Conservation (phyloP, 1,140 invertebrate genomes). For the Lanistes nyassanus region DNA sequence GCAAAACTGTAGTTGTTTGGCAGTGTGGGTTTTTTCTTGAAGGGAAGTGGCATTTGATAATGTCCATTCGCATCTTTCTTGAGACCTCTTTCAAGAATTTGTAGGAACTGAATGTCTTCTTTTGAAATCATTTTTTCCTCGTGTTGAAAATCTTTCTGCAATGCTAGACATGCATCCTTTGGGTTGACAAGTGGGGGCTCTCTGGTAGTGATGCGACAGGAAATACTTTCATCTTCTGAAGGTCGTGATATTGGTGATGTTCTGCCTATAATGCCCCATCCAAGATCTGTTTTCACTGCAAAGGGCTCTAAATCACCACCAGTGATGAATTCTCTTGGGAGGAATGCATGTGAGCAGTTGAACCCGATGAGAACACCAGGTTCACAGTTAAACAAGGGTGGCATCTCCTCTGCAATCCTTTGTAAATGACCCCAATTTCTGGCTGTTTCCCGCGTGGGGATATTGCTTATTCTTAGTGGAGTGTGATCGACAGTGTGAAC, state of each 20-base stretch:
- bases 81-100: slow-evolving; percentile 19
- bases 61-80: slow-evolving; percentile 19
- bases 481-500: not conserved
- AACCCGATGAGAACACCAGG: not conserved
- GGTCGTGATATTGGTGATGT: too few species aligned
- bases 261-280: slow-evolving; percentile 2
- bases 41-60: slow-evolving; percentile 35
- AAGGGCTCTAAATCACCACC: too few species aligned
- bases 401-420: not conserved
- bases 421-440: slow-evolving; percentile 1
- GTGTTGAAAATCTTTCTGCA: slow-evolving; percentile 32
- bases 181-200: slow-evolving; percentile 20
- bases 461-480: not conserved
- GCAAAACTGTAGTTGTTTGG: slow-evolving; percentile 24
- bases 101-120: slow-evolving; percentile 25
- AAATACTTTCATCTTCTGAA: too few species aligned
- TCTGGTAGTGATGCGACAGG: not conserved
- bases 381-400: not conserved
- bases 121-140: slow-evolving; percentile 14
- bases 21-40: slow-evolving; percentile 7
- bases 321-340: not conserved
- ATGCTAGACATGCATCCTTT: slow-evolving; percentile 3
- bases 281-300: not conserved
- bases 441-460: not conserved
- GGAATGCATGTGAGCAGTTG: not conserved